Conservation (phyloP, 2,797 vertebrate genomes). For the Sebastes diaconus region DNA sequence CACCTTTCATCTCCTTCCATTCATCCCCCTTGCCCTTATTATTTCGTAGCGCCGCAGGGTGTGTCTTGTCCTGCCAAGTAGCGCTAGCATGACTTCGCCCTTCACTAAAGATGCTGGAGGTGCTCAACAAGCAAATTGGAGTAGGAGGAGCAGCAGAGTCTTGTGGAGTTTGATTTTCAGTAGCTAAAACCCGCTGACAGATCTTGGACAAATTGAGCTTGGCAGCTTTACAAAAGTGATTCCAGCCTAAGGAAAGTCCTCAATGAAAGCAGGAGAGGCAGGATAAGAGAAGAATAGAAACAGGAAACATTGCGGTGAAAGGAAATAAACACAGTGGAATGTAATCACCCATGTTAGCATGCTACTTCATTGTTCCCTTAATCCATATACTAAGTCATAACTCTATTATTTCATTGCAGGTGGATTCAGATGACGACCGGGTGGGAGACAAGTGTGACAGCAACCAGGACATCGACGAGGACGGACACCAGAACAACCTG, state of each 20-base stretch:
- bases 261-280: constrained; percentile 18
- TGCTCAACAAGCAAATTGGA: constrained; percentile 9
- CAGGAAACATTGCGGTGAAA: not conserved
- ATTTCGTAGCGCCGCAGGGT: not conserved
- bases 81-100: constrained; percentile 24
- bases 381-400: not conserved
- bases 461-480: constrained; percentile 98
- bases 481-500: constrained; percentile 98
- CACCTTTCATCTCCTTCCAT: not conserved
- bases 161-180: constrained; percentile 18
- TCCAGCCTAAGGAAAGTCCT: constrained; percentile 1
- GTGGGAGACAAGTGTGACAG: constrained; percentile 96
- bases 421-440: constrained; percentile 93
- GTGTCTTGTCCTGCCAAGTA: constrained; percentile 41
- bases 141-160: not conserved
- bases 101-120: constrained; percentile 21
- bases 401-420: constrained; percentile 69
- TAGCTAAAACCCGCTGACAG: constrained; percentile 40
- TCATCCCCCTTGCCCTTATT: not conserved
- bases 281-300: constrained; percentile 1
- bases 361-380: not conserved
- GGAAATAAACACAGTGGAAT: not conserved
- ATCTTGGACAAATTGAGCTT: constrained; percentile 43
- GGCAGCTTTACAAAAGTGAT: constrained; percentile 38
- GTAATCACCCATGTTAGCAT: not conserved